Percentiles rank a stretch among this genome's conserved stretches.
These are phyloP conservation scores for Willowsia nigromaculata DNA, from an alignment of 2,888 invertebrate species.

Conservation along the genomic window DNA sequence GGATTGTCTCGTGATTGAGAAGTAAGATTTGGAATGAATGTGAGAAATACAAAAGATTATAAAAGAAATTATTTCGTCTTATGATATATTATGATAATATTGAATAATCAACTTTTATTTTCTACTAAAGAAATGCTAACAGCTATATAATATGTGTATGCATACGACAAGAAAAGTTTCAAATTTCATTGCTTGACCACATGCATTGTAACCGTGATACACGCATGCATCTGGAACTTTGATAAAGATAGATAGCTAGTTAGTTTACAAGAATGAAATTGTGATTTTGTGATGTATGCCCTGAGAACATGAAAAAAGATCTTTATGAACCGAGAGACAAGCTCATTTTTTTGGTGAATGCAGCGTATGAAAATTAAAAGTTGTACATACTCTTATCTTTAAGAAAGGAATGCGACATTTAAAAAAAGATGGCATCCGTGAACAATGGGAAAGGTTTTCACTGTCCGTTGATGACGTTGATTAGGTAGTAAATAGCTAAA, in stretches of 20 bases:
- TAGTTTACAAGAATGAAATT: constrained; percentile 32
- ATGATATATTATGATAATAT: neutral
- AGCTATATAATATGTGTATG: neutral
- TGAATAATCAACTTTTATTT: neutral
- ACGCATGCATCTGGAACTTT: constrained; percentile 5
- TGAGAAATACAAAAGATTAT: neutral
- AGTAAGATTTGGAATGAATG: neutral
- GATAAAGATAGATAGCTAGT: neutral
- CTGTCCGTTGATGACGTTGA: neutral
- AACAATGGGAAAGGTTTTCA: neutral
- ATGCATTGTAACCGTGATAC: constrained; percentile 38
- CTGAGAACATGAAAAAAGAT: constrained; percentile 5
- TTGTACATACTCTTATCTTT: neutral
- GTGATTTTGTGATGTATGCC: constrained; percentile 55
- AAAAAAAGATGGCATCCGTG: no score
- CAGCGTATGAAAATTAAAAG: neutral
- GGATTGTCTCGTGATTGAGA: neutral
- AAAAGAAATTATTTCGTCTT: constrained; percentile 22
- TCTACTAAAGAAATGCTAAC: neutral
- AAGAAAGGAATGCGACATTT: no score
- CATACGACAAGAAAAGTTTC: neutral
- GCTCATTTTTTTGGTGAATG: no score
- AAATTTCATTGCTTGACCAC: neutral
- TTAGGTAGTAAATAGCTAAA: neutral
- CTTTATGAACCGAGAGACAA: neutral